Base-by-base conservation (phyloP, 2,888 invertebrate species). In the Carabus problematicus region DNA sequence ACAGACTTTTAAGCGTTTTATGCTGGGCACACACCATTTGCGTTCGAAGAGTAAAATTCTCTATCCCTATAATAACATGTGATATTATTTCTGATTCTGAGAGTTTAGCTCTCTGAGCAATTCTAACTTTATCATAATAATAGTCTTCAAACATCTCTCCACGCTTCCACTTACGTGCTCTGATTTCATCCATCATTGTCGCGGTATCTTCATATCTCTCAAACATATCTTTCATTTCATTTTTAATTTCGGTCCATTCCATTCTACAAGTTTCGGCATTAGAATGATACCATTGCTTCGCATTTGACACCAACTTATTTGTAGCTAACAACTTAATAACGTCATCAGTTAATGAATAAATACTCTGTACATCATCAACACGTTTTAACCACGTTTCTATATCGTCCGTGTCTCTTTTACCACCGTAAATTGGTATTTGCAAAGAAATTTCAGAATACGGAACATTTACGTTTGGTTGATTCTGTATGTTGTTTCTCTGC, bases 401-500 rank as follows among this genome's bases (percentile, higher is more conserved):
- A 14, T 45, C 45, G 45, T 12, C 14, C n/a, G n/a, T 14, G 14
- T 45, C 14, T 14, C 14, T 45, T 14, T 12, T 14, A 14, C n/a
- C 45, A 45, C 45, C 3, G 7, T 12, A 45, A 12, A 45, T 12
- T 12, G 45, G 45, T n/a, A 45, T 45, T 45, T 45, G 45, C n/a
- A n/a, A n/a, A 12, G n/a, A n/a, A 12, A 45, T 45, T 45, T 45
- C 45, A 4, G 39, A 18, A 58, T 12, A 39, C 39, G 29, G 12
- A 39, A 19, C n/a, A 29, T 4, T 58, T 58, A 12, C n/a, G 18
- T 58, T 58, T 29, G 29, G 29, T 40, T 19, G 75, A 29, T 29
- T 29, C 29, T 29, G 29, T 29, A n/a, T n/a, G n/a, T 29, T 29
- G 29, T 55, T 16, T 29, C 54, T 16, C 29, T 54, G 12, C 42